phyloP scores from a whole-genome alignment of 2,888 invertebrate species.

The Ashinkailepas kermadecensis region DNA sequence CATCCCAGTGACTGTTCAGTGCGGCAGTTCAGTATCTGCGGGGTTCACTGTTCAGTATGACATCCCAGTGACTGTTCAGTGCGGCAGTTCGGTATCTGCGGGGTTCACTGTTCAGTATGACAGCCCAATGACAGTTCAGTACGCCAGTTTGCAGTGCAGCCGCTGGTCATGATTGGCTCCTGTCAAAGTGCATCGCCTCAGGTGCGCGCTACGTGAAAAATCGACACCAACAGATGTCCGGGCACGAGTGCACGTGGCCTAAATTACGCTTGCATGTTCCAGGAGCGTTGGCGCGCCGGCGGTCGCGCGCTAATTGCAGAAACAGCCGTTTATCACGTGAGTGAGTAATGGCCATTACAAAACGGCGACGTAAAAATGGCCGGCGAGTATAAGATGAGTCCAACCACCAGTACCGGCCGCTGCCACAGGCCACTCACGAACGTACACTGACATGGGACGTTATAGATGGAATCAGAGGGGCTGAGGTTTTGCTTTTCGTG shows the following conservation, averaged over 20 bases:
- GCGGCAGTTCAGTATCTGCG: too few relatives aligned
- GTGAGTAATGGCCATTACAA: constrained; percentile 5
- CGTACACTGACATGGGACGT: too few relatives aligned
- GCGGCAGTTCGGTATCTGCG: too few relatives aligned
- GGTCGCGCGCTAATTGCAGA: constrained; percentile 1
- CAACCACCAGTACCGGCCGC: background rate
- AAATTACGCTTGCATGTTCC: constrained; percentile 6
- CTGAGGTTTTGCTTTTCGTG: too few relatives aligned
- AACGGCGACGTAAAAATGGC: background rate
- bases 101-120: too few relatives aligned
- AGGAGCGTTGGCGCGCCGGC: background rate
- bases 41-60: too few relatives aligned
- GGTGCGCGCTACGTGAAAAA: constrained; percentile 1
- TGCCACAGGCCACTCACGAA: background rate
- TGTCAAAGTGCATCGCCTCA: background rate
- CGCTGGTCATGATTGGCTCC: background rate
- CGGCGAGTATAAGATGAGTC: background rate
- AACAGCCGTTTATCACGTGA: constrained; percentile 12
- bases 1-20: too few relatives aligned
- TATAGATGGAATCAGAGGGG: too few relatives aligned
- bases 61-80: too few relatives aligned
- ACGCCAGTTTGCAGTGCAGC: too few relatives aligned
- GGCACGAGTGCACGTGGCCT: background rate
- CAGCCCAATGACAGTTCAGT: too few relatives aligned
- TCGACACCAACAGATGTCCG: background rate